Base-by-base conservation (phyloP, 2,113 vertebrate species). In the Glaucidium brasilianum region DNA sequence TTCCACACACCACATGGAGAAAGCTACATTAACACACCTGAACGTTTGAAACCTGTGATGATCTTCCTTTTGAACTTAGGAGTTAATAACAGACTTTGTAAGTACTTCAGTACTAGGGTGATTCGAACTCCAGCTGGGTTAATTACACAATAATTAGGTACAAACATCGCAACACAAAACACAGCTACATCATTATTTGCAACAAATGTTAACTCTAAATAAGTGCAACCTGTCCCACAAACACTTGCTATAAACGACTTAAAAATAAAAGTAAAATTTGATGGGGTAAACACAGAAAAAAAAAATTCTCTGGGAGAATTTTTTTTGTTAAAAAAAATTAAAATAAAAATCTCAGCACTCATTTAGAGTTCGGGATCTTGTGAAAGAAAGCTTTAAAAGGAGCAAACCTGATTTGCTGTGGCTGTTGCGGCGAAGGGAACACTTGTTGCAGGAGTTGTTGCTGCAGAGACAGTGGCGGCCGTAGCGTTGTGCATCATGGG, bases 371-470 rank as follows among this genome's bases (percentile, higher is more conserved):
- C 95, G 98, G 99, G 99, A 98, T 98, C 98, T 98, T 98, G 99
- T 99, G 99, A 99, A 99, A 99, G 99, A 99, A 99, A 99, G 99
- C 99, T 99, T 99, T 99, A 99, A 99, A 99, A 99, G 99, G 99
- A 99, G 99, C 99, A 99, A 99, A 99, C 99, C 99, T 99, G 99
- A 99, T 99, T 99, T 99, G 99, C 99, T 99, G 99, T 98, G 99
- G 99, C 99, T 99, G 99, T 98, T 99, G 99, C 99, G 99, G 99
- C 99, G 99, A 99, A 99, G 99, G 99, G 99, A 98, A 99, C 99
- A 99, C 99, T 99, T 99, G 99, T 99, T 99, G 99, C 99, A 99
- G 99, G 99, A 99, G 99, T 98, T 99, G 99, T 99, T 99, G 99
- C 99, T 99, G 98, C 98, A 99, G 98, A 99, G 98, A 99, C 99